Evolutionary conservation across 2,797 vertebrate genomes (phyloP), one percentile per base, ranked within the genome.

Genomic region (Leucoraja ocellata): DNA sequence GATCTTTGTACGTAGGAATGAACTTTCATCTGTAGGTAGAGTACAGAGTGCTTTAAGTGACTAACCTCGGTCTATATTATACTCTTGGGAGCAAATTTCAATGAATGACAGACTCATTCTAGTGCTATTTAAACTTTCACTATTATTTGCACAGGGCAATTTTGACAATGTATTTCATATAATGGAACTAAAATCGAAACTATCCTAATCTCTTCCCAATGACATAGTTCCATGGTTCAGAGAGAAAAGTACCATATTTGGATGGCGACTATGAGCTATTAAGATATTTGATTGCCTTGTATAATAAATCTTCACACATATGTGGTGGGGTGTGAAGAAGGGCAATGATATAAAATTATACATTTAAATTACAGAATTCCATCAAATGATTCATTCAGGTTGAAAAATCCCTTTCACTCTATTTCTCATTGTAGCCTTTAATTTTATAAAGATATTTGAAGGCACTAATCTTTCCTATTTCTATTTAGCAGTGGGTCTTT

Each of bases 61-160:
- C 39, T 32, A 71, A 46, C 39, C 90, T 46, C 73, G 3, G 36
- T 74, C 90, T 91, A 74, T 91, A 91, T 91, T 91, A 91, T 36
- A 91, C 90, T 36, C 90, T 91, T 91, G 90, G 68, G 90, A 65
- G 46, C 46, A 21, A 91, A 91, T 91, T 28, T 25, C 21, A 74
- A 54, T 91, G 90, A 74, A 74, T 46, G 32, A 46, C n/a, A 39
- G 16, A 71, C 39, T 25, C 71, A 91, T 14, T 91, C 65, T 25
- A 91, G 10, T 39, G 25, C 65, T 91, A 91, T 36, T 74, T 46
- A 91, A 91, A 21, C 68, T 14, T 91, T 73, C 88, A 91, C 88
- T 73, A 73, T 73, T 13, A 91, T 13, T 32, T 71, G 90, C 90
- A 46, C 71, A 65, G 73, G 90, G 68, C 90, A 73, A 91, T 73